Evolutionary conservation across 2,113 vertebrate species (phyloP), one percentile per base, ranked within the genome.

Genomic region (Psephotus haematonotus): DNA sequence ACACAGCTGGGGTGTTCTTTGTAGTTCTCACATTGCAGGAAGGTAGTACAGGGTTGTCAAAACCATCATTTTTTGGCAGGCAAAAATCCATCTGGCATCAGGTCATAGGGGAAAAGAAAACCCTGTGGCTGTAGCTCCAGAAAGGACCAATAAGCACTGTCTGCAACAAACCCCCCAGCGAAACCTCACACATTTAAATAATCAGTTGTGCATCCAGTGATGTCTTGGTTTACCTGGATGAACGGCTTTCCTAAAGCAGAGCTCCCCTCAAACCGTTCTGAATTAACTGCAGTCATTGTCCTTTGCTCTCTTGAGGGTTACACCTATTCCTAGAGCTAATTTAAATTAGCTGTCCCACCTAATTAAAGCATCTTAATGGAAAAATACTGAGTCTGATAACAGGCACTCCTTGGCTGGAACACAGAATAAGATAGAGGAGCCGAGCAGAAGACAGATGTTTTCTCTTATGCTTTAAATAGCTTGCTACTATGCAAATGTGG

Each of bases 281-380:
- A 76, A 59, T 75, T 75, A 86, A 88, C 28, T 33, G 9, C 70
- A 80, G 49, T 49, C 67, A 50, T 67, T 82, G 37, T 67, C 55
- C 41, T 90, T 85, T 44, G 41, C 43, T 93, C 44, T 87, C 70
- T 53, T 80, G 41, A 91, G 72, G 65, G 24, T 43, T 78, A 55
- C 59, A 88, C 18, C 29, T 83, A 37, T 62, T 82, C 60, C 41
- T 80, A 81, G 53, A 95, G 47, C 67, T 90, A 95, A 87, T 94
- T 68, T 82, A 81, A 95, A 86, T 79, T 82, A 83, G 43, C 82
- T 90, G 41, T 87, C 79, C 43, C 82, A 93, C 77, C 88, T 94
- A 95, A 94, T 90, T 93, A 97, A 88, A 88, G 60, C 62, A 90
- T 86, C 64, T 92, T 90, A 91, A 71, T 47, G 75, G 90, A 77